A percentile compares a stretch with the other conserved stretches of the same genome.
These are phyloP conservation scores for Molanna angustata DNA, from an alignment of 2,888 invertebrate species.

Conservation along the genomic window DNA sequence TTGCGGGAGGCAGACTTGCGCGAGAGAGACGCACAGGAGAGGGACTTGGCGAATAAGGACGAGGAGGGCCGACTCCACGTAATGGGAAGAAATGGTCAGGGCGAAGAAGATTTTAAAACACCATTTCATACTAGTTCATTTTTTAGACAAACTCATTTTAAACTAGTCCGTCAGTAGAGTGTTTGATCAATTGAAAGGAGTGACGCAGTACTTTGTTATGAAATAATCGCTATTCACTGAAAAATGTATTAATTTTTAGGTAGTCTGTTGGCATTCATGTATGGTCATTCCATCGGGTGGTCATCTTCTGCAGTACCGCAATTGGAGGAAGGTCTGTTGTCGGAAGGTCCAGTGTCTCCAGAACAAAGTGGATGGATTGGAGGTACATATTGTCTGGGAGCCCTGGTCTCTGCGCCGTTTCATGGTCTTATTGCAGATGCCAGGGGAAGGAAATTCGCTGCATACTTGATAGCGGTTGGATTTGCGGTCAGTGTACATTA, in stretches of 20 bases:
- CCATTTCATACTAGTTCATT: too few species aligned
- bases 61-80: too few species aligned
- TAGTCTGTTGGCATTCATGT: slow-evolving; percentile 20
- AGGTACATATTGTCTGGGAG: slow-evolving; percentile 43
- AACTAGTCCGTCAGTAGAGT: too few species aligned
- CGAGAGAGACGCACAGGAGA: too few species aligned
- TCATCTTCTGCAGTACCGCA: slow-evolving; percentile 22
- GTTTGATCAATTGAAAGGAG: too few species aligned
- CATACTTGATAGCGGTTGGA: slow-evolving; percentile 45
- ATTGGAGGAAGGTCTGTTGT: slow-evolving; percentile 13
- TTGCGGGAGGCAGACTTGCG: too few species aligned
- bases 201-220: too few species aligned
- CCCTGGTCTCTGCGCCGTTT: slow-evolving; percentile 48
- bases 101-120: too few species aligned
- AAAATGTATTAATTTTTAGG: slow-evolving; percentile 22
- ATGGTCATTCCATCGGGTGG: slow-evolving; percentile 27
- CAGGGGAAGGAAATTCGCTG: slow-evolving; percentile 49
- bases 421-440: slow-evolving; percentile 50
- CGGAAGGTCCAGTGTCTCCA: slow-evolving; percentile 4
- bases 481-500: slow-evolving; percentile 49
- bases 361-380: slow-evolving; percentile 25
- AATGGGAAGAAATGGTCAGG: too few species aligned
- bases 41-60: too few species aligned
- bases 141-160: too few species aligned
- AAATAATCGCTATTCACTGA: too few species aligned